Base-by-base conservation (phyloP, 2,888 invertebrate genomes). In the Drosophila emarginata region DNA sequence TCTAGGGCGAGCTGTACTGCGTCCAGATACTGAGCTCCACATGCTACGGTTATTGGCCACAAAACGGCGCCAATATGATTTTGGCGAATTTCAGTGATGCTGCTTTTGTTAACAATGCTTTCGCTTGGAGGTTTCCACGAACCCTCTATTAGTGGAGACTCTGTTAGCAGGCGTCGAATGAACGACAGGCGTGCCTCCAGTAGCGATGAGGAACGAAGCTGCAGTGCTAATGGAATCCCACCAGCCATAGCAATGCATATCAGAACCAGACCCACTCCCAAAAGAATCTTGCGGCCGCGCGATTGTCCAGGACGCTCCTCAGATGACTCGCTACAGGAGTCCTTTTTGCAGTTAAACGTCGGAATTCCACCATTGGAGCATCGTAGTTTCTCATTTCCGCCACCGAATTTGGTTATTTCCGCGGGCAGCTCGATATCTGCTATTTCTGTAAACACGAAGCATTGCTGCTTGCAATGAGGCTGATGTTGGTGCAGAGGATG, bases 1-100 rank as follows among this genome's bases (percentile, higher is more conserved):
- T 95, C 95, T 63, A 95, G 89, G 0, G 94, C 94, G 15, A 94
- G 91, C 78, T 94, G 94, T 0, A 95, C 94, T 0, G 95, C 94
- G 83, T 95, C 94, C 77, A 94, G 92, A 80, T 94, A 94, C 81
- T 95, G 94, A 0, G 94, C 93, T 36, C 93, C 93, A 81, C 95
- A 95, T 0, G 93, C 93, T 0, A 94, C 94, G 1, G 89, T 77
- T 53, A 92, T 90, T 0, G 92, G 92, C 91, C 91, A 92, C 5
- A 92, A 82, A 6, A 92, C 90, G 80, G 94, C 83, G 77, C 93
- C 78, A 89, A 93, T 93, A 91, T 94, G 89, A 92, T 94, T 94
- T 91, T 92, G 77, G 61, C 91, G 89, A 5, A 90, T 88, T 63
- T 90, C 91, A 60, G 79, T 86, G 4, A 89, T 71, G 65, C 89